These are phyloP conservation scores for Nebria ingens DNA, from an alignment of 1,140 invertebrate species.

Conservation along the genomic window DNA sequence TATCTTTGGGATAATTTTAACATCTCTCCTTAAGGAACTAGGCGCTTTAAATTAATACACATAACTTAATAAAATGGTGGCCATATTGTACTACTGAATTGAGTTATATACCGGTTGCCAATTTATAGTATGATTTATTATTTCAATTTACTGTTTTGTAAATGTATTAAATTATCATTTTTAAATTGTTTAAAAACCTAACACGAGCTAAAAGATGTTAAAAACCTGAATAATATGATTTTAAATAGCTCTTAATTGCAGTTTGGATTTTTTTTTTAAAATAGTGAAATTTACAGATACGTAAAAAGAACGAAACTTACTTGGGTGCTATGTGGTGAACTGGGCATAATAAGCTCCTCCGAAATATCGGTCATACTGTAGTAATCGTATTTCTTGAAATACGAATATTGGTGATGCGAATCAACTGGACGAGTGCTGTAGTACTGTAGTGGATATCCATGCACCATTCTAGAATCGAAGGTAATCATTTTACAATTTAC, in stretches of 20 bases:
- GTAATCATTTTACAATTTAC: slow-evolving; percentile 26
- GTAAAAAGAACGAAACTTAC: too few relatives aligned
- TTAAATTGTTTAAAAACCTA: not conserved
- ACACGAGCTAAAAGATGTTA: not conserved
- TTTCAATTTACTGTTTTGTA: not conserved
- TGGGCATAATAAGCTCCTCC: slow-evolving; percentile 24
- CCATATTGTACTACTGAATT: too few relatives aligned
- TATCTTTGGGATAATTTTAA: too few relatives aligned
- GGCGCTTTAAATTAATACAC: too few relatives aligned
- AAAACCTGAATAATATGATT: not conserved
- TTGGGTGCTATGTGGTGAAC: slow-evolving; percentile 28
- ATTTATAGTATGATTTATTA: too few relatives aligned
- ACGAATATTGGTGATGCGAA: slow-evolving; percentile 18
- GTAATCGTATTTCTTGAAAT: slow-evolving; percentile 16
- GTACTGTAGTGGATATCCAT: slow-evolving; percentile 29
- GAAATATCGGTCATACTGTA: slow-evolving; percentile 15
- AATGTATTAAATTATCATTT: not conserved
- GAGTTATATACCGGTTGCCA: too few relatives aligned
- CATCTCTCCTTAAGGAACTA: too few relatives aligned
- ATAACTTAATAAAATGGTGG: too few relatives aligned
- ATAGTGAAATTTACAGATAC: too few relatives aligned
- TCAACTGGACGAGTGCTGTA: slow-evolving; percentile 15
- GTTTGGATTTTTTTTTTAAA: too few relatives aligned
- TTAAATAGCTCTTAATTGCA: too few relatives aligned
- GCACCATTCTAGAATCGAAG: slow-evolving; percentile 27